A percentile compares a stretch with the other conserved stretches of the same genome.
Conservation (phyloP, 2,888 invertebrate species). For the Epistrophe grossulariae region DNA sequence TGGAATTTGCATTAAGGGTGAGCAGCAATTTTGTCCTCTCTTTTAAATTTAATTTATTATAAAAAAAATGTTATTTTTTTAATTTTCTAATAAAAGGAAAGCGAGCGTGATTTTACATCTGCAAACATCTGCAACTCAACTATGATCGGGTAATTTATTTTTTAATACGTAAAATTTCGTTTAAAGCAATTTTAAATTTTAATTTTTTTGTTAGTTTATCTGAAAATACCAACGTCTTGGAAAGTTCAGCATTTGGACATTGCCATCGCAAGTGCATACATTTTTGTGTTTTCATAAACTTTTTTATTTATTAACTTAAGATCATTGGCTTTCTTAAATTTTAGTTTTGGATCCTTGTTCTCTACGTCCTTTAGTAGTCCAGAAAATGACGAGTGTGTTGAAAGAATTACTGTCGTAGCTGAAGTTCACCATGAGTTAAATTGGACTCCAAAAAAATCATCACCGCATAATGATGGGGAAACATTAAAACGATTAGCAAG, state of each 20-base stretch:
- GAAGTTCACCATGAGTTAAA: conserved; percentile 79
- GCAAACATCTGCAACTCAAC: conserved; percentile 78
- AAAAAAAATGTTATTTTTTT: not conserved
- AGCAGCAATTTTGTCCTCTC: not conserved
- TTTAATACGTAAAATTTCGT: not conserved
- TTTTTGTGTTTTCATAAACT: not conserved
- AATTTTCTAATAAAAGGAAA: conserved; percentile 76
- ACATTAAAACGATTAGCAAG: conserved; percentile 34
- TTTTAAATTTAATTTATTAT: not conserved
- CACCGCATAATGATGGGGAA: conserved; percentile 3
- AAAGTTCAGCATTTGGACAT: conserved; percentile 24
- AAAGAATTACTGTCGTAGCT: conserved; percentile 77
- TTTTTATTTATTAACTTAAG: not conserved
- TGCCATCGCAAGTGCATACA: conserved; percentile 19
- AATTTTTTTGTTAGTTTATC: not conserved
- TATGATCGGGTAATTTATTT: conserved; percentile 77
- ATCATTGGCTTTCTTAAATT: not conserved
- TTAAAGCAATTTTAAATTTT: not conserved
- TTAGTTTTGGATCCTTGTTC: conserved; percentile 33
- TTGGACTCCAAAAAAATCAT: conserved; percentile 78
- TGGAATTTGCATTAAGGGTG: conserved; percentile 77
- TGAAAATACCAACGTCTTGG: conserved; percentile 29
- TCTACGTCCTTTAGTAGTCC: conserved; percentile 77
- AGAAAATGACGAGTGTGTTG: conserved; percentile 59
- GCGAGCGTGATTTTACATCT: conserved; percentile 77